Base-by-base conservation (phyloP, 30 jellyfish, hydroid and myxozoan species). In the Cassiopea andromeda region DNA sequence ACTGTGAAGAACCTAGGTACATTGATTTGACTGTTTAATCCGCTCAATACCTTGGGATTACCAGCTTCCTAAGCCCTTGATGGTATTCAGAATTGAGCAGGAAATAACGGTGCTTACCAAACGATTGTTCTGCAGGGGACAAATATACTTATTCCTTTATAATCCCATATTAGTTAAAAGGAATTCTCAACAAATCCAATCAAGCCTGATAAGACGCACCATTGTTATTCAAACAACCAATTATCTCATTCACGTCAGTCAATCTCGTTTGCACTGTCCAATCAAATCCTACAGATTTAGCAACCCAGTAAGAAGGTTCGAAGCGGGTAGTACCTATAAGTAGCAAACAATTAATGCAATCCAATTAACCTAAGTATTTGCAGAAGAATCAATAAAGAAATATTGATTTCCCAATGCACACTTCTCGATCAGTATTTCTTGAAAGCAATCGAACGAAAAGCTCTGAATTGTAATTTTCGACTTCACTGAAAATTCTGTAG, bases 101-200 rank as follows among this genome's bases (percentile, higher is more conserved):
- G 94, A 87, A 87, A 87, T 87, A 87, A 87, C 94, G 94, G 94
- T 87, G 90, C 86, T 77, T 69, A 68, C 78, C 44, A 69, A 87
- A 58, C 88, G 94, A 87, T 87, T 77, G 94, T 87, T 68, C 74
- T 48, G 85, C 18, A 45, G 59, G 83, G 85, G 86, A 87, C 90
- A 68, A 78, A 78, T 77, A 87, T 78, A 78, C 78, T 78, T 87
- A 68, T 87, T 78, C 74, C 64, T 87, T 38, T 46, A 70, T 87
- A 87, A 87, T 87, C 94, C 73, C 79, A 87, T 87, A 87, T 78
- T n/a, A 75, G 84, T 73, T 66, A 77, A 64, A 87, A 69, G 74
- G 88, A 72, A 71, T 82, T 54, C 86, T 46, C 83, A 70, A 78
- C 45, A 57, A 87, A 77, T 87, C 90, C 45, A 18, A 78, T 87